A percentile compares a stretch with the other conserved stretches of the same genome.
Evolutionary conservation across 2,888 invertebrate genomes (phyloP).

Genomic region (Troilus luridus): DNA sequence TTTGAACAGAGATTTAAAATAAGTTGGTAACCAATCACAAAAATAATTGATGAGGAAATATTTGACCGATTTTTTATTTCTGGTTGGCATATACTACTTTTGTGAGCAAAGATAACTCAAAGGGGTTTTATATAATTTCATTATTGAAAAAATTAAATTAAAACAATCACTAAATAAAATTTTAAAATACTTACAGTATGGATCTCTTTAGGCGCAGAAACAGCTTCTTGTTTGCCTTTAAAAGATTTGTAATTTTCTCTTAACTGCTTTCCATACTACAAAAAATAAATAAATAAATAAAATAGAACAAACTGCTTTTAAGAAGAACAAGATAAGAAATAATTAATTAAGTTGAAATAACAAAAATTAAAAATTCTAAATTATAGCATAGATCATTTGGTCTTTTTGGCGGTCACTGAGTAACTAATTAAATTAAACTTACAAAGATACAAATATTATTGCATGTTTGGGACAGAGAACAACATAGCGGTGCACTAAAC

Average conservation of each 20-base stretch:
- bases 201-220: slow-evolving; percentile 66
- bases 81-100: too few relatives aligned
- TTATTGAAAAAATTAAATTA: background rate
- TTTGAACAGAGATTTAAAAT: background rate
- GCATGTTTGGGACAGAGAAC: background rate
- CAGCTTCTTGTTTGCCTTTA: slow-evolving; percentile 72
- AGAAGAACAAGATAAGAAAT: background rate
- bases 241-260: slow-evolving; percentile 76
- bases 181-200: slow-evolving; percentile 31
- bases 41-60: background rate
- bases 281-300: slow-evolving; percentile 50
- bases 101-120: too few relatives aligned
- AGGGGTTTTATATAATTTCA: background rate
- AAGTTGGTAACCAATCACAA: background rate
- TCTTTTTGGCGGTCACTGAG: too few relatives aligned
- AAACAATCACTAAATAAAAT: too few relatives aligned
- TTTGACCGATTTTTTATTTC: too few relatives aligned
- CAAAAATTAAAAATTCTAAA: background rate
- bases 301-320: background rate
- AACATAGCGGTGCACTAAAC: background rate
- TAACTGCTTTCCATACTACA: slow-evolving; percentile 76
- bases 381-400: too few relatives aligned
- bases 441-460: background rate
- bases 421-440: too few relatives aligned
- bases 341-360: background rate